A percentile compares a stretch with the other conserved stretches of the same genome.
Evolutionary conservation across 2,888 invertebrate species (phyloP).

Genomic region (Heliconius hortense): DNA sequence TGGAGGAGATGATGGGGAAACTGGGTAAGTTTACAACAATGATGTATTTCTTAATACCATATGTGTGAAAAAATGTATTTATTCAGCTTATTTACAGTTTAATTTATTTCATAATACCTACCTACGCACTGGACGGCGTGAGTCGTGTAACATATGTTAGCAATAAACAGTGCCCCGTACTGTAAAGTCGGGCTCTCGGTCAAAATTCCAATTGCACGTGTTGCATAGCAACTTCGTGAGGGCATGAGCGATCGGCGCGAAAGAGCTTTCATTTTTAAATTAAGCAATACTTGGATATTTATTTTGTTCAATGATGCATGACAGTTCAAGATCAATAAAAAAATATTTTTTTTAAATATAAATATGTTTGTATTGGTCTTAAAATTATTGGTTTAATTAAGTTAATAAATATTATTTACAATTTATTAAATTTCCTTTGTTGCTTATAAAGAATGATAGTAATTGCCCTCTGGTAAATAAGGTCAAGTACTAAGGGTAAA

Average conservation of each 20-base stretch:
- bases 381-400: neutral
- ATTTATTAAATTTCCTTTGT: neutral
- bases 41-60: neutral
- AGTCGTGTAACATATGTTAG: slow-evolving; percentile 21
- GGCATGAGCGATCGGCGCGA: slow-evolving; percentile 31
- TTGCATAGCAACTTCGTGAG: slow-evolving; percentile 38
- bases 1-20: slow-evolving; percentile 86
- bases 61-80: slow-evolving; percentile 2
- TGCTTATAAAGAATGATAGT: neutral
- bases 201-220: slow-evolving; percentile 40
- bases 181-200: slow-evolving; percentile 33
- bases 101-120: neutral
- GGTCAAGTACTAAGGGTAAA: slow-evolving; percentile 7
- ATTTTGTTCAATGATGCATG: neutral
- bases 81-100: slow-evolving; percentile 10
- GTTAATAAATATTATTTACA: neutral
- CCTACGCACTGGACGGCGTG: neutral
- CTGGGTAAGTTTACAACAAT: slow-evolving; percentile 74
- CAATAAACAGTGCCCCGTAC: slow-evolving; percentile 28
- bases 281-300: neutral
- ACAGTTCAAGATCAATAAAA: neutral
- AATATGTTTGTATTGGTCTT: neutral
- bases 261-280: slow-evolving; percentile 41
- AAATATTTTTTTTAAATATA: neutral
- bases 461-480: slow-evolving; percentile 8